Percentiles rank a stretch among this genome's conserved stretches.
phyloP scores from a whole-genome alignment of 2,888 invertebrate genomes.

The Drosophila eohydei region DNA sequence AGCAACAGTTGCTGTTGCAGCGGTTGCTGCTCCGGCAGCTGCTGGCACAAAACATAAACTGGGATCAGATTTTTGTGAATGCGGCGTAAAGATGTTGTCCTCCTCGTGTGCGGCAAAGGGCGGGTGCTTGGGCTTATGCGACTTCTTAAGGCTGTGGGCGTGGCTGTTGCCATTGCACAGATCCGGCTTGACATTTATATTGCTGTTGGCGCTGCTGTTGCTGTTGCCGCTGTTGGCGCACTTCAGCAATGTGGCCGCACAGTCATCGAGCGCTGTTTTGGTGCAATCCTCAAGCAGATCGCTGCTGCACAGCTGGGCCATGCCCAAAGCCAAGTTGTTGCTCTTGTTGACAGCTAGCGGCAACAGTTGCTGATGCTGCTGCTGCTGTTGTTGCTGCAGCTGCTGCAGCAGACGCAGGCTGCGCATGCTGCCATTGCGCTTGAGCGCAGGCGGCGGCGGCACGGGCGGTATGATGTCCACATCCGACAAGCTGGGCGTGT shows the following conservation, averaged over 20 bases:
- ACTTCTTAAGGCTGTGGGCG: slow-evolving; percentile 38
- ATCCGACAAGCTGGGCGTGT: slow-evolving; percentile 82
- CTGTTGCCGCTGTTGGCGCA: slow-evolving; percentile 81
- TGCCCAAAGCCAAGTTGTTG: slow-evolving; percentile 52
- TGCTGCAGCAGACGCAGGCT: slow-evolving; percentile 76
- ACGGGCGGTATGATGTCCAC: slow-evolving; percentile 84
- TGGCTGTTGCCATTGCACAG: slow-evolving; percentile 54
- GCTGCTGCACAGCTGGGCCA: slow-evolving; percentile 77
- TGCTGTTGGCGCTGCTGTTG: slow-evolving; percentile 55
- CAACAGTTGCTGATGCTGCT: slow-evolving; percentile 47
- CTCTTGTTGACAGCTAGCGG: slow-evolving; percentile 39
- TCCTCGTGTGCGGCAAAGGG: slow-evolving; percentile 76
- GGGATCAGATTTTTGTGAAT: slow-evolving; percentile 79
- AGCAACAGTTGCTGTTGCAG: slow-evolving; percentile 44
- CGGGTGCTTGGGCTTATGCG: slow-evolving; percentile 57
- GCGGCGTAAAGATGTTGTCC: slow-evolving; percentile 80
- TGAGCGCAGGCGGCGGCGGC: slow-evolving; percentile 83
- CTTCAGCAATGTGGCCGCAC: slow-evolving; percentile 83
- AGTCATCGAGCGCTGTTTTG: slow-evolving; percentile 82
- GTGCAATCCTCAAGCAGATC: slow-evolving; percentile 79
- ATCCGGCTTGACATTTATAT: slow-evolving; percentile 61
- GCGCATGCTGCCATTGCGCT: slow-evolving; percentile 82
- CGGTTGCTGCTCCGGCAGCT: slow-evolving; percentile 38
- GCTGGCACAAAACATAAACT: slow-evolving; percentile 75
- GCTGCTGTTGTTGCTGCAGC: slow-evolving; percentile 62